Conservation (phyloP, 2,888 invertebrate genomes). For the Phania funesta region DNA sequence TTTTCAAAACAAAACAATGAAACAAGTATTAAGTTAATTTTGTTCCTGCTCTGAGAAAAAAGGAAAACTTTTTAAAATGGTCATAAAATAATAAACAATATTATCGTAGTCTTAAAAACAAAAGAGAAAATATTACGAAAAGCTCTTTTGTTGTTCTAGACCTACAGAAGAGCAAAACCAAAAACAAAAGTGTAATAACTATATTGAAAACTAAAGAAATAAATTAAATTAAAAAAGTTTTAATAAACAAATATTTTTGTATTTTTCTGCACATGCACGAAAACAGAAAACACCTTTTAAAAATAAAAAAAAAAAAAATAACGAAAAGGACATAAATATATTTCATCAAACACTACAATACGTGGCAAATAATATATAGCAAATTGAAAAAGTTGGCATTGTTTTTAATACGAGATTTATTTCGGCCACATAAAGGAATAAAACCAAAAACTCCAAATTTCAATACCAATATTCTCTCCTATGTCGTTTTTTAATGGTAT, state of each 20-base stretch:
- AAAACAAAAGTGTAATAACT: slow-evolving; percentile 23
- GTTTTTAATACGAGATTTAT: background rate
- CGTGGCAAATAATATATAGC: background rate
- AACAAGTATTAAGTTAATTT: slow-evolving; percentile 24
- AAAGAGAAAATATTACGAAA: slow-evolving; percentile 11
- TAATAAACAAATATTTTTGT: background rate
- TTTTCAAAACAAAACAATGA: slow-evolving; percentile 19
- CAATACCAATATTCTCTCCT: too few species aligned
- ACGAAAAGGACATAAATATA: background rate
- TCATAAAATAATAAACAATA: slow-evolving; percentile 61
- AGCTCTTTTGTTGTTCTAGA: slow-evolving; percentile 7
- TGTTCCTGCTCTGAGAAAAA: background rate
- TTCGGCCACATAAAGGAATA: background rate
- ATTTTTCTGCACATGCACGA: background rate
- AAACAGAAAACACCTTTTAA: slow-evolving; percentile 28
- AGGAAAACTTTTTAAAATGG: slow-evolving; percentile 52
- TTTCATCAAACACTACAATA: background rate
- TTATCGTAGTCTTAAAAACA: background rate
- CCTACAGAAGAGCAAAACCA: background rate
- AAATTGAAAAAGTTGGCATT: slow-evolving; percentile 37
- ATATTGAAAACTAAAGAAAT: slow-evolving; percentile 62
- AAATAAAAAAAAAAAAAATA: background rate
- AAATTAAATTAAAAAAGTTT: slow-evolving; percentile 65
- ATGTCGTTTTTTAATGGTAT: too few species aligned
- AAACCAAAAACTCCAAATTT: background rate